phyloP scores from a whole-genome alignment of 2,797 vertebrate genomes.

The Rhincodon typus region DNA sequence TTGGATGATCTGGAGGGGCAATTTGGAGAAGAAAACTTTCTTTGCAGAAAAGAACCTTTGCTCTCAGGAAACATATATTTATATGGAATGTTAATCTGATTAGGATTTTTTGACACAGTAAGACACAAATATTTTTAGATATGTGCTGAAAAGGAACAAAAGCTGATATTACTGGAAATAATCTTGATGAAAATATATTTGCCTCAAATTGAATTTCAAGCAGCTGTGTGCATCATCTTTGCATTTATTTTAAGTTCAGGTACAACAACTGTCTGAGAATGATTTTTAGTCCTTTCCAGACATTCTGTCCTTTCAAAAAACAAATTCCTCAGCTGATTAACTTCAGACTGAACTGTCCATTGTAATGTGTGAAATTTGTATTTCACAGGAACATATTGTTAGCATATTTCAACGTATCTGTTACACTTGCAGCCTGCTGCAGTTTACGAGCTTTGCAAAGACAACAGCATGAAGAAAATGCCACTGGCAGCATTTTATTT shows the following conservation, averaged over 20 bases:
- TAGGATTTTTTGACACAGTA: background rate
- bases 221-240: background rate
- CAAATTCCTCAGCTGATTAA: background rate
- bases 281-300: background rate
- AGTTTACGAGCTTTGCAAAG: background rate
- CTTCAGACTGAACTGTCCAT: background rate
- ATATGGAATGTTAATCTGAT: background rate
- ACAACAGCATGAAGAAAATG: background rate
- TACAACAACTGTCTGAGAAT: background rate
- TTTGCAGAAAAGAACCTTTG: too few relatives aligned
- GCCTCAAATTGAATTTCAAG: background rate
- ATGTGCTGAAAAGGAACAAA: background rate
- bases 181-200: background rate
- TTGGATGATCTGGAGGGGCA: too few relatives aligned
- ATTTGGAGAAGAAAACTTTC: background rate
- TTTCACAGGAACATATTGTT: background rate
- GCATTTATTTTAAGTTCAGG: background rate
- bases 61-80: background rate
- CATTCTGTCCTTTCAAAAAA: background rate
- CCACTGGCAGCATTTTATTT: constrained; percentile 21
- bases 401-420: background rate
- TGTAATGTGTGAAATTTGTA: background rate
- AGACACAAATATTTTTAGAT: background rate
- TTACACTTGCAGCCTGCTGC: background rate
- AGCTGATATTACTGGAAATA: background rate